Percentiles rank a stretch among this genome's conserved stretches.
Conservation (phyloP, 2,113 vertebrate species). For the Silurus glanis region DNA sequence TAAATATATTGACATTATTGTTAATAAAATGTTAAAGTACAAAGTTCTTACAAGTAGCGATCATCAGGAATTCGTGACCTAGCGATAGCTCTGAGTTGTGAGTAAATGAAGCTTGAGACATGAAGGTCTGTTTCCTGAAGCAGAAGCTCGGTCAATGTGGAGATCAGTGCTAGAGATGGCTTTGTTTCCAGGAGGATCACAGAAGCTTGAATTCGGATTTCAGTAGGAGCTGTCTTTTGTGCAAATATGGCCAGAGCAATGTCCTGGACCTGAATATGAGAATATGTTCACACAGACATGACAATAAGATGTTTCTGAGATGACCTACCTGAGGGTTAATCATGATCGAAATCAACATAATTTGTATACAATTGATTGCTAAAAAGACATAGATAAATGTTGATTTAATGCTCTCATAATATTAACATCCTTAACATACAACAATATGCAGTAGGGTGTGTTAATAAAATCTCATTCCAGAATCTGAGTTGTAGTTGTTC, state of each 20-base stretch:
- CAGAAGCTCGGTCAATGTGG: constrained; percentile 68
- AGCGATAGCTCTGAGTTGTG: constrained; percentile 73
- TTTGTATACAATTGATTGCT: neutral
- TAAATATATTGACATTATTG: neutral
- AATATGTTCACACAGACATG: neutral
- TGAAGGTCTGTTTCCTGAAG: constrained; percentile 74
- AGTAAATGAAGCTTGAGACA: constrained; percentile 78
- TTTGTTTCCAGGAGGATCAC: constrained; percentile 78
- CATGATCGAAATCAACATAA: neutral
- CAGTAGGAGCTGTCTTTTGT: constrained; percentile 62
- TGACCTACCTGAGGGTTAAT: neutral
- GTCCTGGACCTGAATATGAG: constrained; percentile 75
- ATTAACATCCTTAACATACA: neutral
- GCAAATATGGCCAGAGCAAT: constrained; percentile 73
- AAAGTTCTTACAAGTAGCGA: constrained; percentile 74
- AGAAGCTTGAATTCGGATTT: constrained; percentile 77
- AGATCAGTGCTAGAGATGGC: constrained; percentile 74
- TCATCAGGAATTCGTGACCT: constrained; percentile 72
- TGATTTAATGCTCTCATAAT: neutral
- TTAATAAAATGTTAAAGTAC: neutral
- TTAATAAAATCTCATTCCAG: neutral
- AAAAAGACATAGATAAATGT: neutral
- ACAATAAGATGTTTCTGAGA: neutral
- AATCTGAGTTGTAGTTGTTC: too few relatives aligned
- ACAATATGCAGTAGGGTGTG: neutral